Evolutionary conservation across 2,797 vertebrate genomes (phyloP), one percentile per base, ranked within the genome.

Genomic region (Acrossocheilus fasciatus): DNA sequence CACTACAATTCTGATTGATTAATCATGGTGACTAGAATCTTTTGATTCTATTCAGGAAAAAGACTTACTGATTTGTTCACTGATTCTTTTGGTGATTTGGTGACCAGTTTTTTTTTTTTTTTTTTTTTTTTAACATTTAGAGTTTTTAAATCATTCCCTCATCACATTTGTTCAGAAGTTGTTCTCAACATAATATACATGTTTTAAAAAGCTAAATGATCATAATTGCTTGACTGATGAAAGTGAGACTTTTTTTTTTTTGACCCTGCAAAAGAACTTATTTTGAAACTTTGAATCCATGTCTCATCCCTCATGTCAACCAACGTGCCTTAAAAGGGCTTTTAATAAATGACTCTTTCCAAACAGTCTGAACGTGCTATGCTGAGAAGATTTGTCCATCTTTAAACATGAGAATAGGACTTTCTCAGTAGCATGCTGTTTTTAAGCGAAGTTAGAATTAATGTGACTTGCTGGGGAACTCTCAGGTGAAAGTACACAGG

Each of bases 341-440:
- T 69, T 52, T 70, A 66, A 87, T 52, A 59, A 83, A 73, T 79
- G 9, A 43, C 3, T 54, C 12, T 75, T 57, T 84, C 77, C 62
- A 84, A 80, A 84, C 84, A 86, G 26, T 64, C 47, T 43, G 14
- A n/a, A 54, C 66, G 45, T 39, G 66, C 68, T 34, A 50, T 14
- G 34, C 75, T 72, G n/a, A 73, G 66, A 83, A 34, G 52, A 73
- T 70, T 86, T 82, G 30, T 8, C 62, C 52, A 74, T 20, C 17
- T 30, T 36, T 4, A 70, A 83, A 64, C 41, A 62, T 30, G 1
- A 39, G 68, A 36, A 34, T 36, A 39, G 72, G 20, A 18, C 10
- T 75, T 36, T 81, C 43, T 47, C 17, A 7, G 72, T 45, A 82
- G 45, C 52, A 47, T 20, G 18, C 50, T 45, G 57, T 81, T 81